Percentiles rank a stretch among this genome's conserved stretches.
Conservation (phyloP, 2,113 vertebrate species). For the Muntiacus muntjak region DNA sequence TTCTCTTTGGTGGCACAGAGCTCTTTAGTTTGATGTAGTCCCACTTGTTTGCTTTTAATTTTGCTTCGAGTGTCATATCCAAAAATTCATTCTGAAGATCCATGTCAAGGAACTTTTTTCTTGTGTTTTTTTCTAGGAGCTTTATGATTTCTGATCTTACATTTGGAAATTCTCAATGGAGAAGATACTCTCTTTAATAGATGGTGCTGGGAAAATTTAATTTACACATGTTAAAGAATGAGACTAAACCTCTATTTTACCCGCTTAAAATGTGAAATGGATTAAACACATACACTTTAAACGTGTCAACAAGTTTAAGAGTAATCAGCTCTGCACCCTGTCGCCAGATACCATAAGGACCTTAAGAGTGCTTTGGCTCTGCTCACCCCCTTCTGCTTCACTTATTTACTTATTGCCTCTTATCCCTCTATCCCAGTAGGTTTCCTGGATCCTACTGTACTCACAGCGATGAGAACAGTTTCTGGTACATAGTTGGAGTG, state of each 20-base stretch:
- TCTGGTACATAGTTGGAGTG: not conserved
- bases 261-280: not conserved
- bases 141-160: not conserved
- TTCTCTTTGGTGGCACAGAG: not conserved
- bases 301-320: not conserved
- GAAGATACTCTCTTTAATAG: not conserved
- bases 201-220: not conserved
- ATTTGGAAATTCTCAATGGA: not conserved
- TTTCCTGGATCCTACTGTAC: not conserved
- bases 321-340: not conserved
- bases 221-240: not conserved
- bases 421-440: not conserved
- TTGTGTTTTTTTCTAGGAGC: not conserved
- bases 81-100: not conserved
- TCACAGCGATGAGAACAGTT: not conserved
- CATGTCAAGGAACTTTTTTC: not conserved
- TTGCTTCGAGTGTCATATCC: not conserved
- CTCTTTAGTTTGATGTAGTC: not conserved
- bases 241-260: not conserved
- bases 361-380: not conserved
- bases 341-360: fast-evolving
- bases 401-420: not conserved
- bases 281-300: not conserved
- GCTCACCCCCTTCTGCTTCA: not conserved
- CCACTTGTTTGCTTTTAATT: not conserved